Percentiles rank a stretch among this genome's conserved stretches.
These are phyloP conservation scores for Omphaloscelis lunosa DNA, from an alignment of 2,888 invertebrate genomes.

Conservation along the genomic window DNA sequence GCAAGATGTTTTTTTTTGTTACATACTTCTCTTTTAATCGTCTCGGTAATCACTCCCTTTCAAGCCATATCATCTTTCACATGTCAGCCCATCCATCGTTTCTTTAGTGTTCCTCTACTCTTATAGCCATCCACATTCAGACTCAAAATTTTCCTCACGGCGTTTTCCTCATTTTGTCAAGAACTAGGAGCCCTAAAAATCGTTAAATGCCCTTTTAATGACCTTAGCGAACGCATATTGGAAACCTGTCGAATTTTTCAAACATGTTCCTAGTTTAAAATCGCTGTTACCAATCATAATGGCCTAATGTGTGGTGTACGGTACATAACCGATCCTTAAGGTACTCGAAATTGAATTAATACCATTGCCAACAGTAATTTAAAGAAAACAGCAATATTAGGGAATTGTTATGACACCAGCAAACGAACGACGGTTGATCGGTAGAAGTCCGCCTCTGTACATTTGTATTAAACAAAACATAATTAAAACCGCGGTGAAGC, in stretches of 20 bases:
- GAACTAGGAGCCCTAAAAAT: not conserved
- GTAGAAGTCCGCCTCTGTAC: not conserved
- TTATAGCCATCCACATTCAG: not conserved
- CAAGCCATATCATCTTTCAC: not conserved
- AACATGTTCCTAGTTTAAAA: not conserved
- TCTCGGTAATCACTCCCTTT: not conserved
- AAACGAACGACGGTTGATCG: not conserved
- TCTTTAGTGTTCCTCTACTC: not conserved
- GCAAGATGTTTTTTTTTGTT: not conserved
- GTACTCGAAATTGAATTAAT: not conserved
- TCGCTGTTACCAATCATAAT: too few species aligned
- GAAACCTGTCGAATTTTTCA: too few species aligned
- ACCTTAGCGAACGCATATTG: too few species aligned
- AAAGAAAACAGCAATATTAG: not conserved
- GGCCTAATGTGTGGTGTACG: too few species aligned
- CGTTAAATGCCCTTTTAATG: too few species aligned
- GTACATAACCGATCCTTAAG: too few species aligned
- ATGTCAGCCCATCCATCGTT: not conserved
- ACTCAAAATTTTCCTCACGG: not conserved
- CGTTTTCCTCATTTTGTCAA: not conserved
- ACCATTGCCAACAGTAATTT: not conserved
- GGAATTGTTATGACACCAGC: not conserved
- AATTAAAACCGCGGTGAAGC: not conserved
- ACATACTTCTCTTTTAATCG: not conserved
- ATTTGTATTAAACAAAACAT: not conserved